A percentile compares a stretch with the other conserved stretches of the same genome.
Conservation (phyloP, 2,797 vertebrate species). For the Phaenicophaeus curvirostris region DNA sequence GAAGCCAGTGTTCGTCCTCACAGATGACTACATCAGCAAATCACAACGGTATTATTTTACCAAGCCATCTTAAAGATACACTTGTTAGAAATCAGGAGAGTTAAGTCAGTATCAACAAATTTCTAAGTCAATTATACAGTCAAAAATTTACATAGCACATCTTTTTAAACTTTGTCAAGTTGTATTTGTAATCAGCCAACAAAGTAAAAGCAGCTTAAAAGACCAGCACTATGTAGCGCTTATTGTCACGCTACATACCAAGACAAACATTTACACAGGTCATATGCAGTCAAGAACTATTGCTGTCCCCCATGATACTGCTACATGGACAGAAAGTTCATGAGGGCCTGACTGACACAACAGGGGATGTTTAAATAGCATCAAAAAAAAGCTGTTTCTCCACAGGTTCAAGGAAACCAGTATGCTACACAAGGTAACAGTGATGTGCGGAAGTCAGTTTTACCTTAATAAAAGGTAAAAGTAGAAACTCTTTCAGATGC, state of each 20-base stretch:
- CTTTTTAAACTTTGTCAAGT: not conserved
- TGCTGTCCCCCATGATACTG: not conserved
- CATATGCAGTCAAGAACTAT: not conserved
- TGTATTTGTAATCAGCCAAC: not conserved
- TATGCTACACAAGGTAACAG: not conserved
- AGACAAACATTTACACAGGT: not conserved
- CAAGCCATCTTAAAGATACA: accelerated
- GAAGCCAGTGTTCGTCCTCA: not conserved
- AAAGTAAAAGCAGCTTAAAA: not conserved
- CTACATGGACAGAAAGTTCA: not conserved
- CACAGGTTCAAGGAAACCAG: not conserved
- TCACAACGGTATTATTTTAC: not conserved
- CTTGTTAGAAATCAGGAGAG: not conserved
- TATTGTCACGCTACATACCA: not conserved
- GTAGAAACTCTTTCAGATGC: not conserved
- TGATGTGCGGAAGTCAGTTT: not conserved
- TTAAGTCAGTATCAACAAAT: not conserved
- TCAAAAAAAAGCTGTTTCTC: not conserved
- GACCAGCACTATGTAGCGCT: accelerated
- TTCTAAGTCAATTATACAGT: not conserved
- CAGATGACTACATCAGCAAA: not conserved
- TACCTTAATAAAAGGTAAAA: not conserved
- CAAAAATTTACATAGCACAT: not conserved
- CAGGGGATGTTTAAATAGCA: not conserved
- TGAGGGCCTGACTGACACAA: not conserved